These are phyloP conservation scores for Stichodactyla helianthus DNA, from an alignment of 64 coral and sea anemone genomes.

Conservation along the genomic window DNA sequence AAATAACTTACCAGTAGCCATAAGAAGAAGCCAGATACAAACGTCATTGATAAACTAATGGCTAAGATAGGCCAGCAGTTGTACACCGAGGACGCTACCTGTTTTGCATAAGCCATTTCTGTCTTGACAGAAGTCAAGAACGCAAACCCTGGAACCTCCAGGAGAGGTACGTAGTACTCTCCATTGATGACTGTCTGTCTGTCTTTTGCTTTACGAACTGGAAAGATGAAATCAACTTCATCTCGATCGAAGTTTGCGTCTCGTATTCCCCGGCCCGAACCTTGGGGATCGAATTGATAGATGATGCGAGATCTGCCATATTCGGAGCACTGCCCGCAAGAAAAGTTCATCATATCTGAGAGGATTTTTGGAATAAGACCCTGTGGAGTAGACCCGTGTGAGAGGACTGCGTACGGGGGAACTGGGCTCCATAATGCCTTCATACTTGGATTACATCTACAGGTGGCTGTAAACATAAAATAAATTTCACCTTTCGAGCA, in stretches of 20 bases:
- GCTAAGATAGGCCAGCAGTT: constrained; percentile 45
- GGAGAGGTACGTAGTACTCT: constrained; percentile 42
- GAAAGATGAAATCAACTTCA: constrained; percentile 37
- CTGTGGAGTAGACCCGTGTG: neutral
- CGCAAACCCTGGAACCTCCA: constrained; percentile 66
- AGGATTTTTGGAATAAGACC: constrained; percentile 50
- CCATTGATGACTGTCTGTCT: constrained; percentile 9
- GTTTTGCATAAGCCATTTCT: constrained; percentile 30
- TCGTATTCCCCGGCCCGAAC: neutral
- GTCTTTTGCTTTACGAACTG: constrained; percentile 25
- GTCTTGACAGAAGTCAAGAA: constrained; percentile 42
- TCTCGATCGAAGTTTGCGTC: neutral
- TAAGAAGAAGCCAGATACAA: constrained; percentile 38
- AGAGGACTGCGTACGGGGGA: constrained; percentile 37
- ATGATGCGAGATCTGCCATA: constrained; percentile 33
- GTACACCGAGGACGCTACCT: constrained; percentile 36
- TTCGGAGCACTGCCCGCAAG: constrained; percentile 23
- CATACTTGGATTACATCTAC: constrained; percentile 38
- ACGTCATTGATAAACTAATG: constrained; percentile 40
- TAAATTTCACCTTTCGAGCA: neutral
- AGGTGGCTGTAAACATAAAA: constrained; percentile 30
- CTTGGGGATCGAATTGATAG: constrained; percentile 4
- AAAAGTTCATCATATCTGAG: constrained; percentile 23
- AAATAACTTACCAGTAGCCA: constrained; percentile 63
- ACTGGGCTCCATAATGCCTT: constrained; percentile 36